Evolutionary conservation across 1,140 invertebrate genomes (phyloP).

Genomic region (Formica exsecta): DNA sequence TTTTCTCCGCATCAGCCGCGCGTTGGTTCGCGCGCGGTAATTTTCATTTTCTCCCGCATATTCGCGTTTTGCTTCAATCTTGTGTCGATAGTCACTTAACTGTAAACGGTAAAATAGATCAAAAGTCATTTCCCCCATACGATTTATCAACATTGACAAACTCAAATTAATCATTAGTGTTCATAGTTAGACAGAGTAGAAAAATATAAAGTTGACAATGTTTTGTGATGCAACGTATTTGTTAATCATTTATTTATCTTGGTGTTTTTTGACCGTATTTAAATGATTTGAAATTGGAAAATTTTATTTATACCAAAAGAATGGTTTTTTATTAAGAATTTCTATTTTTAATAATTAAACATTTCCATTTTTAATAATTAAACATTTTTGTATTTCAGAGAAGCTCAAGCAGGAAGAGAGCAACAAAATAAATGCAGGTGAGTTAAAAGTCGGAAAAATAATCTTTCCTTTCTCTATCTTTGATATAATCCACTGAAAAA

Average conservation of each 20-base stretch:
- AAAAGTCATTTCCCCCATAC: not conserved
- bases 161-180: not conserved
- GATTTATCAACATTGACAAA: not conserved
- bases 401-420: not conserved
- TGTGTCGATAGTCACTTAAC: not conserved
- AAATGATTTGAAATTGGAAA: conserved; percentile 14
- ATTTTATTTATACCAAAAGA: not conserved
- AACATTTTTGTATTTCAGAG: conserved; percentile 65
- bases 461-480: not conserved
- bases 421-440: not conserved
- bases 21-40: conserved; percentile 34
- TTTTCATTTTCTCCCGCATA: conserved; percentile 23
- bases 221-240: not conserved
- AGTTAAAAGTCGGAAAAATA: conserved; percentile 45
- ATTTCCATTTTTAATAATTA: conserved; percentile 15
- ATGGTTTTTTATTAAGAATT: not conserved
- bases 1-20: conserved; percentile 28
- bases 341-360: conserved; percentile 3
- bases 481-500: not conserved
- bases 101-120: not conserved
- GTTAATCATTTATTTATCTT: not conserved
- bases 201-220: not conserved
- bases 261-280: not conserved
- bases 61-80: not conserved
- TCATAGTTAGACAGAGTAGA: not conserved